Evolutionary conservation across 2,888 invertebrate genomes (phyloP), one percentile per base, ranked within the genome.

Genomic region (Pterostichus madidus): DNA sequence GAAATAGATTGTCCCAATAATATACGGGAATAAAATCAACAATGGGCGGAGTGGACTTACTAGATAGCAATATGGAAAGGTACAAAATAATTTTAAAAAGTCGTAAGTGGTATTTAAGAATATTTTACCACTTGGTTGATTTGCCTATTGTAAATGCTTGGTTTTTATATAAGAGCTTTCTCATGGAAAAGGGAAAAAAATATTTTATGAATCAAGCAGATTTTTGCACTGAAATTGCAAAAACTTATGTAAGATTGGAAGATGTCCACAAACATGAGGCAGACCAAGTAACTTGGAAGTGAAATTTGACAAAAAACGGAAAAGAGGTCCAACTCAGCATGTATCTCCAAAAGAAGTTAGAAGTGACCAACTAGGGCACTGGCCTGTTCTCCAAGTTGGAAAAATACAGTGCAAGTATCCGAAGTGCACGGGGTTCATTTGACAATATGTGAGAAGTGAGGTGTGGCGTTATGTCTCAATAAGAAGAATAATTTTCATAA

Each of bases 161-260:
- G 84, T 64, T 84, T 0, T 44, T 80, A 56, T 83, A 80, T 73
- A 59, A 44, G 15, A 31, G 68, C 32, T 39, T 71, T 71, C 39
- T 39, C 6, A 2, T 56, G 32, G 24, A 77, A 56, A 68, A 61
- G 71, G 35, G 75, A 77, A 13, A 83, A 80, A 77, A 52, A 17
- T 24, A 56, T 35, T 49, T 53, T 31, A 61, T 80, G 53, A 84
- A 86, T 86, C 77, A 86, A 68, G 35, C 85, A 83, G 85, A 86
- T 84, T 44, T 85, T 85, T 46, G 85, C 52, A 35, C 44, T 17
- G 68, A 84, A 64, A 39, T 83, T 39, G 81, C 84, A n/a, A 13
- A 53, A 10, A 75, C 44, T 84, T 80, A n/a, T 80, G 82, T 44
- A 77, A 56, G 7, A 17, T 82, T 56, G 82, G 82, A 56, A 49